Evolutionary conservation across 2,113 vertebrate genomes (phyloP), one percentile per base, ranked within the genome.

Genomic region (Scalopus aquaticus): DNA sequence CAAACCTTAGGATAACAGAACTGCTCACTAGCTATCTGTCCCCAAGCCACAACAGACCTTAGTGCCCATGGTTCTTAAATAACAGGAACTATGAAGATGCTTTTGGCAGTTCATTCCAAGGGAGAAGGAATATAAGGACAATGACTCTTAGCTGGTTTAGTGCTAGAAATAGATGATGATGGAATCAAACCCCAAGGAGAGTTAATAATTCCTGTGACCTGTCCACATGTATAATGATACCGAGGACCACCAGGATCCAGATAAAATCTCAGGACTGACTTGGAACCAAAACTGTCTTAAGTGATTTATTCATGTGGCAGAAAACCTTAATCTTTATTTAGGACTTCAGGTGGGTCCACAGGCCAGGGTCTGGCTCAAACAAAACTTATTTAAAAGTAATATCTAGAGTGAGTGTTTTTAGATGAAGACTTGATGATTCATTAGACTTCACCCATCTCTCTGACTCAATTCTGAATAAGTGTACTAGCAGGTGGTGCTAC

Each of bases 391-490:
- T 64, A 44, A 44, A 82, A 94, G 49, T 17, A 76, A 78, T 32
- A 83, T 39, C 30, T 56, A 42, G 51, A 76, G 49, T 67, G 77
- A 51, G 32, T 9, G 28, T 95, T 72, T 56, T 95, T 46, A n/a
- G 30, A 60, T 62, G 64, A 81, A 88, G 51, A 79, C 51, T 49
- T 79, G 56, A 85, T 94, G 83, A 96, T 88, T 95, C 67, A 62
- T 89, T 58, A 37, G 65, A 37, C 62, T 91, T 72, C 39, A 56
- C 26, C 44, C 17, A 82, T 87, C 28, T 56, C 17, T 95, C 67
- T 96, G 89, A 96, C 86, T 96, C 95, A 80, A 0, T 89, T 82
- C 67, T 95, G 92, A 90, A 22, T 65, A 94, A 81, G 54, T 26
- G 1, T 74, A 60, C 83, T 83, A 84, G 78, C 94, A 97, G 90